Conservation (phyloP, 2,113 vertebrate genomes). For the Nematolebias whitei region DNA sequence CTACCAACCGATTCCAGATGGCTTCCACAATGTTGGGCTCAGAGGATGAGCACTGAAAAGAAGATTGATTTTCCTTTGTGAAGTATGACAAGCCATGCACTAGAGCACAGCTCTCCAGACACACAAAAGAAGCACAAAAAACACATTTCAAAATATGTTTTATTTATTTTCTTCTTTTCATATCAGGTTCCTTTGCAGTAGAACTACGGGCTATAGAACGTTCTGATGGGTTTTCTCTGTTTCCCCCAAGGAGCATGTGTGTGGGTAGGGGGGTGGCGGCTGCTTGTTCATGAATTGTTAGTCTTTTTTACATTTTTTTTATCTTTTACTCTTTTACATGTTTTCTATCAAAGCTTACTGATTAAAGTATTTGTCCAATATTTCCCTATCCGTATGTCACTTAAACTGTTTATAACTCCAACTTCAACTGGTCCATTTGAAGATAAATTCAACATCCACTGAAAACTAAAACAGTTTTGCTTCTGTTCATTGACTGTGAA, state of each 20-base stretch:
- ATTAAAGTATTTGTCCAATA: conserved; percentile 4
- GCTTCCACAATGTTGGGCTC: conserved; percentile 67
- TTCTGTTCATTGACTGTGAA: conserved; percentile 14
- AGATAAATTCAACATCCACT: not conserved
- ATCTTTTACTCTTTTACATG: conserved; percentile 21
- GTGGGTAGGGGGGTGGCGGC: too few relatives aligned
- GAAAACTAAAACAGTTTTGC: not conserved
- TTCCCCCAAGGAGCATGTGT: conserved; percentile 41
- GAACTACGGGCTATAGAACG: conserved; percentile 32
- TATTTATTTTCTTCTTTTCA: conserved; percentile 37
- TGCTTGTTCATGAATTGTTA: conserved; percentile 30
- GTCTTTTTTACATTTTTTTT: conserved; percentile 6
- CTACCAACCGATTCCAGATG: conserved; percentile 77
- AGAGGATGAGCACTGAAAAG: conserved; percentile 75
- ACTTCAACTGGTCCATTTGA: not conserved
- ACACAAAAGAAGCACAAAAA: conserved; percentile 67
- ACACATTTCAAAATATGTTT: conserved; percentile 50
- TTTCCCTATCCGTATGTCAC: not conserved
- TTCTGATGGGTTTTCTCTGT: conserved; percentile 33
- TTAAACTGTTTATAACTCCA: conserved; percentile 5
- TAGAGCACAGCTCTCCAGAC: conserved; percentile 66
- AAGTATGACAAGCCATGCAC: conserved; percentile 74
- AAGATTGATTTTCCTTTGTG: conserved; percentile 83
- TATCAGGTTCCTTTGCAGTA: conserved; percentile 55
- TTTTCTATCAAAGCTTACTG: conserved; percentile 32